Conservation (phyloP, 23 tunicate genomes). For the Clavelina lepadiformis region DNA sequence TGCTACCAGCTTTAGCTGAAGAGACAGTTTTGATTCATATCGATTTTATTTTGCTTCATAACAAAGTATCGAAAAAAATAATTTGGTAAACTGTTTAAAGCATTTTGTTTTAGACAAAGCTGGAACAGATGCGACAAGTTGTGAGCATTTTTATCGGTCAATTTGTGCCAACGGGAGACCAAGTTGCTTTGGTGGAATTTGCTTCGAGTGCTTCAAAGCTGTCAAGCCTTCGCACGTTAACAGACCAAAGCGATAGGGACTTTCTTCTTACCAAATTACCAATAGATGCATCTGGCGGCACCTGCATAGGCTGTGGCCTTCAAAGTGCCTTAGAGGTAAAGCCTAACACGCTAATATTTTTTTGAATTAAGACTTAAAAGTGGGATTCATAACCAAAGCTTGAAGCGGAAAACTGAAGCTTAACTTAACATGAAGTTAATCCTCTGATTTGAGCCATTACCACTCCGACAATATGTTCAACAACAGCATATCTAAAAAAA, state of each 20-base stretch:
- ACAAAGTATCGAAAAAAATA: too few relatives aligned
- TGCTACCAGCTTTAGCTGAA: too few relatives aligned
- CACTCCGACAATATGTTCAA: not conserved
- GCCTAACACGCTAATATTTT: too few relatives aligned
- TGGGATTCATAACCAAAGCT: too few relatives aligned
- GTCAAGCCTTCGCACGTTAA: not conserved
- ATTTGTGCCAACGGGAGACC: slow-evolving; percentile 21
- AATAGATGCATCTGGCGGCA: slow-evolving; percentile 18
- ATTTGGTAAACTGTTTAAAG: too few relatives aligned
- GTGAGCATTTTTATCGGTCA: slow-evolving; percentile 28
- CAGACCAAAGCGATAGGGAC: slow-evolving; percentile 16
- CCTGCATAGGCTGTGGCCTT: slow-evolving; percentile 58
- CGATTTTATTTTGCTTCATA: too few relatives aligned
- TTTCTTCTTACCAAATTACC: slow-evolving; percentile 15
- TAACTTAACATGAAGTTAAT: too few relatives aligned
- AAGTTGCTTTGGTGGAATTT: slow-evolving; percentile 44
- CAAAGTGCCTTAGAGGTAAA: slow-evolving; percentile 19
- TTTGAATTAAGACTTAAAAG: too few relatives aligned
- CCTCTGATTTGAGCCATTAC: too few relatives aligned
- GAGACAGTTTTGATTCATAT: too few relatives aligned
- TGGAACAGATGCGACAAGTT: slow-evolving; percentile 37
- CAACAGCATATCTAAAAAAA: not conserved
- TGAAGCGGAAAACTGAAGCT: too few relatives aligned
- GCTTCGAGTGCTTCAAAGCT: slow-evolving; percentile 3
- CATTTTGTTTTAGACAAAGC: slow-evolving; percentile 16